Conservation (phyloP, 2,113 vertebrate genomes). For the Marmota flaviventris region DNA sequence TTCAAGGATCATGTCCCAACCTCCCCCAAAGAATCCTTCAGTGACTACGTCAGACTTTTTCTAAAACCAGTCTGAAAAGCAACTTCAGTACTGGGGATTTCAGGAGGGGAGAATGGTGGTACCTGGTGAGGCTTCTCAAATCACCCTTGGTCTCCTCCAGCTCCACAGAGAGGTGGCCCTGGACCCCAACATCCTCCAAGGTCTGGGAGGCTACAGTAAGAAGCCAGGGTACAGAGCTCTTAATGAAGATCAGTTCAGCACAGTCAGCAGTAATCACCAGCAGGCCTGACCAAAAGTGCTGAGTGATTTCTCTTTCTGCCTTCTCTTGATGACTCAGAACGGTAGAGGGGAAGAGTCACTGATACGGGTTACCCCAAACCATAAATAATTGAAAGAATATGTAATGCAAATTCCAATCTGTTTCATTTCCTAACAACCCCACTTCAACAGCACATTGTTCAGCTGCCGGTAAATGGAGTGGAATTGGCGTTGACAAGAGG, state of each 20-base stretch:
- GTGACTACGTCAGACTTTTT: slow-evolving; percentile 19
- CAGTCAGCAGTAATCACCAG: not conserved
- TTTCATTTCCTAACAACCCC: slow-evolving; percentile 65
- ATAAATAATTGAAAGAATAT: slow-evolving; percentile 72
- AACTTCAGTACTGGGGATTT: slow-evolving; percentile 1
- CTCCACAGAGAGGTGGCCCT: not conserved
- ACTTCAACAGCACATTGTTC: slow-evolving; percentile 53
- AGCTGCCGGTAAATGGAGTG: slow-evolving; percentile 69
- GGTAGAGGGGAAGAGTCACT: slow-evolving; percentile 64
- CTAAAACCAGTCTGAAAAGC: not conserved
- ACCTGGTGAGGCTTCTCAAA: not conserved
- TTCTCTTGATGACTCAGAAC: slow-evolving; percentile 58
- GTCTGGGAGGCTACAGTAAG: slow-evolving; percentile 26
- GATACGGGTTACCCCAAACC: slow-evolving; percentile 47
- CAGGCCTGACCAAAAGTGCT: slow-evolving; percentile 51
- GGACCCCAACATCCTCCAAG: not conserved
- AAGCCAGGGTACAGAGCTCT: not conserved
- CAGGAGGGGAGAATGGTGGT: not conserved
- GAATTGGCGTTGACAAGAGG: slow-evolving; percentile 66
- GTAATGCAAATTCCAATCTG: slow-evolving; percentile 59
- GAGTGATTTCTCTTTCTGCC: slow-evolving; percentile 56
- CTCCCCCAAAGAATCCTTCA: not conserved
- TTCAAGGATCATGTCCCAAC: not conserved
- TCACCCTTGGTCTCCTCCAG: not conserved
- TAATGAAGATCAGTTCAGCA: slow-evolving; percentile 21